phyloP scores from a whole-genome alignment of 2,113 vertebrate species.

The Lontra canadensis region DNA sequence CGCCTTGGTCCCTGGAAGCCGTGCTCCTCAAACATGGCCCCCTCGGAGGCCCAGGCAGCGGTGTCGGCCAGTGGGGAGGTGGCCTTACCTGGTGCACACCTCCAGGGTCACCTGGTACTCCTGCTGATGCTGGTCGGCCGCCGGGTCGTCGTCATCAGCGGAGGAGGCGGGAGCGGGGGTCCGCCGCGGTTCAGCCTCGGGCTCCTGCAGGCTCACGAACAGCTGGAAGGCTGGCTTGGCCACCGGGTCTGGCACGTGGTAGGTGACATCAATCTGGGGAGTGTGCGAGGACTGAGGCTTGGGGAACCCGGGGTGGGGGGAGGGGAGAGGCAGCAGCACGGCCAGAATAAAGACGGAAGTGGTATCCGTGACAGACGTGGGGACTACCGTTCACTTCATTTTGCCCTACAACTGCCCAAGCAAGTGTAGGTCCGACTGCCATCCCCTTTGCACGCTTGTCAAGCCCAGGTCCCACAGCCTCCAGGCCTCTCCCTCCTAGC shows the following conservation, averaged over 20 bases:
- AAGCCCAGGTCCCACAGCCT: background rate
- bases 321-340: too few relatives aligned
- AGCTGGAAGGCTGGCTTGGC: slow-evolving; percentile 95
- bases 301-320: background rate
- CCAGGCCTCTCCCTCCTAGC: background rate
- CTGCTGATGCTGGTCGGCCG: slow-evolving; percentile 90
- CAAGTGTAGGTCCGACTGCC: background rate
- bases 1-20: background rate
- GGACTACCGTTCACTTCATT: background rate
- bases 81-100: slow-evolving; percentile 90
- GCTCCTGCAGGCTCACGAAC: slow-evolving; percentile 91
- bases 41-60: background rate
- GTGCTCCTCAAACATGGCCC: background rate
- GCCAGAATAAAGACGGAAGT: background rate
- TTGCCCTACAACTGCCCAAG: background rate
- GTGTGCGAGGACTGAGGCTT: background rate
- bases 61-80: accelerated
- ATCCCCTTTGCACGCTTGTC: background rate
- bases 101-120: slow-evolving; percentile 92
- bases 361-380: background rate
- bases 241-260: slow-evolving; percentile 93
- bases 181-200: slow-evolving; percentile 81
- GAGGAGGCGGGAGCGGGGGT: slow-evolving; percentile 75
- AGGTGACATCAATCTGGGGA: slow-evolving; percentile 92
- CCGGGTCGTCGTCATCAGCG: slow-evolving; percentile 92